Percentiles rank a stretch among this genome's conserved stretches.
These are phyloP conservation scores for Aurelia sp. DNA, from an alignment of 30 jellyfish, hydroid and myxozoan species.

Conservation along the genomic window DNA sequence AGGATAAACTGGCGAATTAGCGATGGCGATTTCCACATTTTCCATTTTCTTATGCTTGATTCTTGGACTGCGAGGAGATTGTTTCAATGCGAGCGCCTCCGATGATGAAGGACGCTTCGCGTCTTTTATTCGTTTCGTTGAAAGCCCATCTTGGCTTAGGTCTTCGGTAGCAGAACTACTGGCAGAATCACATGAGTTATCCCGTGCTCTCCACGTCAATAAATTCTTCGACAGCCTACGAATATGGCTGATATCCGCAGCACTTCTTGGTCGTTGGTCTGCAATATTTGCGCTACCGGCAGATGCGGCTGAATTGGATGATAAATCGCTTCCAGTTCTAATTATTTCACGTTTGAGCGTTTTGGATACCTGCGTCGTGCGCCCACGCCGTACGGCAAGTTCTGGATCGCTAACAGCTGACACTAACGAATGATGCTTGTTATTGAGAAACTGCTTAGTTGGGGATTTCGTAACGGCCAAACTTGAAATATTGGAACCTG, in stretches of 20 bases:
- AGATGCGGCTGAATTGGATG: not conserved
- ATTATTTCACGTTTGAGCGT: constrained; percentile 6
- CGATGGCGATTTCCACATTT: constrained; percentile 43
- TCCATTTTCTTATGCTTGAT: constrained; percentile 43
- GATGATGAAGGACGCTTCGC: constrained; percentile 51
- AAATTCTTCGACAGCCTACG: constrained; percentile 42
- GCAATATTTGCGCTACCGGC: not conserved
- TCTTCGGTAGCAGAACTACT: constrained; percentile 54
- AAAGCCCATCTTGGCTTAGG: no score
- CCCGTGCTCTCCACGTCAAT: constrained; percentile 51
- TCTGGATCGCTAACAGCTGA: constrained; percentile 48
- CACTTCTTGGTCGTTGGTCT: constrained; percentile 1
- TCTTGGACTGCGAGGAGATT: constrained; percentile 40
- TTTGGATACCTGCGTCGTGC: constrained; percentile 21
- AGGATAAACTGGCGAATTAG: constrained; percentile 40
- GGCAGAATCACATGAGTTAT: constrained; percentile 55
- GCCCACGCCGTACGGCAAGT: constrained; percentile 41
- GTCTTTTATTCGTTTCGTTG: not conserved
- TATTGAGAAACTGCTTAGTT: not conserved
- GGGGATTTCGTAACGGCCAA: no score
- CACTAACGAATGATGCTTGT: not conserved
- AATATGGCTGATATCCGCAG: not conserved
- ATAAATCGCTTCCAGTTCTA: constrained; percentile 20
- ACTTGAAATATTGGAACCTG: constrained; percentile 11
- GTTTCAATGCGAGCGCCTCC: not conserved